phyloP scores from a whole-genome alignment of 1,140 invertebrate genomes.

The Dufourea novaeangliae region DNA sequence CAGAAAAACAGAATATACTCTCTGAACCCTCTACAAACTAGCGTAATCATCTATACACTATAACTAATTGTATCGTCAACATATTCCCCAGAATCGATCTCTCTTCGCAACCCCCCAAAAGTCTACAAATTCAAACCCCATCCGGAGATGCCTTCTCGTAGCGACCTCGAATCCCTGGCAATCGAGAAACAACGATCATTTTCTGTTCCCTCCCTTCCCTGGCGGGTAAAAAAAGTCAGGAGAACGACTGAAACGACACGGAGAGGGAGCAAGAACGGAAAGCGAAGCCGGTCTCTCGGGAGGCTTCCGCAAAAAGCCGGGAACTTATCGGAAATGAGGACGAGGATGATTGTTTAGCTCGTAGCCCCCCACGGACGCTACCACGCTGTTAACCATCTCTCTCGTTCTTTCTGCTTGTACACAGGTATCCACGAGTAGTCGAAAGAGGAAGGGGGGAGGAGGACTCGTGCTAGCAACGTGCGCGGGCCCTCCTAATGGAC shows the following conservation, averaged over 20 bases:
- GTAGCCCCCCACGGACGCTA: background rate
- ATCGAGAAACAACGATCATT: constrained; percentile 26
- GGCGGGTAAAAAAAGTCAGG: background rate
- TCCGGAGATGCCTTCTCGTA: too few relatives aligned
- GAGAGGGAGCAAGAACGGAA: constrained; percentile 15
- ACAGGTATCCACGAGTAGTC: background rate
- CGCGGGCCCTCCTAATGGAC: constrained; percentile 68
- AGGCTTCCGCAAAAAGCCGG: constrained; percentile 27
- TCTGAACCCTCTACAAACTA: too few relatives aligned
- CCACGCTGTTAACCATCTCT: constrained; percentile 8
- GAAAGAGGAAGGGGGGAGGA: background rate
- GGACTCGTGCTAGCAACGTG: constrained; percentile 48
- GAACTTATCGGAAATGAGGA: constrained; percentile 51
- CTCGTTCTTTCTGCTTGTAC: background rate
- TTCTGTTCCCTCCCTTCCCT: background rate
- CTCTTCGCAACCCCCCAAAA: too few relatives aligned
- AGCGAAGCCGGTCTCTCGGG: constrained; percentile 13
- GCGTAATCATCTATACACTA: too few relatives aligned
- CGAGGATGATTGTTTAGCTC: constrained; percentile 60
- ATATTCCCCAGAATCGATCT: too few relatives aligned
- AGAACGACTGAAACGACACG: background rate
- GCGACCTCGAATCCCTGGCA: constrained; percentile 12
- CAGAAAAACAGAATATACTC: too few relatives aligned
- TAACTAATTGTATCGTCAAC: too few relatives aligned
- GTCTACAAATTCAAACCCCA: too few relatives aligned